phyloP scores from a whole-genome alignment of 2,113 vertebrate genomes.

The Heloderma charlesbogerti region DNA sequence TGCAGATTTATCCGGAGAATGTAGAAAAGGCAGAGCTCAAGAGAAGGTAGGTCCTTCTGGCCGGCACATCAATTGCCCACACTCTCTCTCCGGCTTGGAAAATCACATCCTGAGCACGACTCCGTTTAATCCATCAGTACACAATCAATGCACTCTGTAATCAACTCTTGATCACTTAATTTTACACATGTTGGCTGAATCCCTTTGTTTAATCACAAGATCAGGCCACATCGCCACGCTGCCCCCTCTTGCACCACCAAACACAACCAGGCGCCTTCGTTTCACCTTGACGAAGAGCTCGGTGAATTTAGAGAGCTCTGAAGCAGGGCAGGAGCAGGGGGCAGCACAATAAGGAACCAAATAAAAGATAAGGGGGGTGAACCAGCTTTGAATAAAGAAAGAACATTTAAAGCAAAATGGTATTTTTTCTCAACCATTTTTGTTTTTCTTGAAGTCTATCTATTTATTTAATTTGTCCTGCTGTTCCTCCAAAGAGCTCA shows the following conservation, averaged over 20 bases:
- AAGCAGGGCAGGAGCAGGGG: not conserved
- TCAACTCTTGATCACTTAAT: constrained; percentile 86
- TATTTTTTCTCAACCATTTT: not conserved
- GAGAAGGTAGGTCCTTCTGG: constrained; percentile 74
- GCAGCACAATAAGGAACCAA: constrained; percentile 3
- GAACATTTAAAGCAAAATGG: constrained; percentile 15
- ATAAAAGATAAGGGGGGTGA: constrained; percentile 24
- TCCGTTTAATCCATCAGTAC: constrained; percentile 84
- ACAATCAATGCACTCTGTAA: constrained; percentile 84
- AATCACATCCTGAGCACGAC: constrained; percentile 77
- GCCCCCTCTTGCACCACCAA: constrained; percentile 62
- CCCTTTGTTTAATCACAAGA: constrained; percentile 80
- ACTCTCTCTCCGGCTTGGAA: constrained; percentile 67
- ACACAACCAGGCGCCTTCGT: constrained; percentile 63
- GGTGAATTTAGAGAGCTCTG: constrained; percentile 51
- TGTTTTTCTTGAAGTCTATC: not conserved
- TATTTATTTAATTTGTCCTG: not conserved
- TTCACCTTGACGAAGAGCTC: constrained; percentile 75
- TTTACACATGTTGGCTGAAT: constrained; percentile 82
- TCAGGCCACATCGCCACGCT: constrained; percentile 68
- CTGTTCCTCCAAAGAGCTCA: not conserved
- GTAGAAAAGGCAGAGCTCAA: constrained; percentile 74
- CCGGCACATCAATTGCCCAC: constrained; percentile 71
- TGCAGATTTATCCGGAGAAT: constrained; percentile 78
- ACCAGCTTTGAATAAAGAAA: not conserved